Base-by-base conservation (phyloP, 37 sponge, comb jelly and placozoan species). In the Geodia barretti region DNA sequence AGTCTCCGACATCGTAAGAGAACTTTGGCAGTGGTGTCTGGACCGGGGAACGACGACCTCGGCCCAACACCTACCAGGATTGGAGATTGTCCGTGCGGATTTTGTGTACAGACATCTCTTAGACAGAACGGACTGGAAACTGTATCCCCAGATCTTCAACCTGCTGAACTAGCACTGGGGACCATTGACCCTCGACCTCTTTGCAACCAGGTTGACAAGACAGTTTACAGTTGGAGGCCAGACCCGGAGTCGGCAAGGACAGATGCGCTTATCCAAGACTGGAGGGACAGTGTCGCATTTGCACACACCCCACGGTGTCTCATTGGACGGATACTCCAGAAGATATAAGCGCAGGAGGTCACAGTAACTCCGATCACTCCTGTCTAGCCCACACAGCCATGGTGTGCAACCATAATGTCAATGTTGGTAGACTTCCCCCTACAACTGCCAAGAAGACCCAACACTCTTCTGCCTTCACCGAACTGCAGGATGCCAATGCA, bases 1-100 rank as follows among this genome's bases (percentile, higher is more conserved):
- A 17, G 2, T 2, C 30, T 8, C 7, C 43, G 31, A 63, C 9
- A 5, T 34, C 11, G 78, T 65, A 4, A 21, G 36, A 20, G 7
- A 31, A 7, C 64, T 77, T 7, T 77, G 78, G 78, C 65, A 77
- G 20, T 64, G 79, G 69, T 79, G 43, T n/a, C 54, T 79, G 5
- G 4, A 66, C 28, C 39, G 79, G 47, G 11, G 54, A 4, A 67
- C 38, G 3, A 32, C 79, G 3, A 34, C 66, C 29, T 25, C 68
- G 24, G 79, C 79, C 62, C 65, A 79, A 68, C 43, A 79, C 31
- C 68, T 79, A 19, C 69, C 79, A 41, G 79, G 79, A 9, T 4
- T 79, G 29, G 29, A 62, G 31, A 83, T 64, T 41, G 19, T 62
- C 19, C 47, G 5, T 31, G 84, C 76, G 28, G 68, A 83, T 47